Base-by-base conservation (phyloP, 2,113 vertebrate species). In the Todiramphus chloris region DNA sequence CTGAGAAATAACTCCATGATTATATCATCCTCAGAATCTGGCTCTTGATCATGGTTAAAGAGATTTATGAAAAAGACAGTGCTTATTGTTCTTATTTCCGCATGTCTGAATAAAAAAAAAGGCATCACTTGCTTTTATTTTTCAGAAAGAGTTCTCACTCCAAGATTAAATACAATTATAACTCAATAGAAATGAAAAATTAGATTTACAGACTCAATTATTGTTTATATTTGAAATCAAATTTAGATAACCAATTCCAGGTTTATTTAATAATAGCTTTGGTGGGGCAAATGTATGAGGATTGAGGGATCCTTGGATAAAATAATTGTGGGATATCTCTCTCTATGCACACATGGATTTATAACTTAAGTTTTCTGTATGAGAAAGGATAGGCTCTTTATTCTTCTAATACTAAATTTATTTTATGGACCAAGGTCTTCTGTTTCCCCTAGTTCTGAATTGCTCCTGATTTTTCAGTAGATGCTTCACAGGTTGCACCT, bases 141-240 rank as follows among this genome's bases (percentile, higher is more conserved):
- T 91, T 50, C 77, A 66, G 64, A 70, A 35, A 79, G 56, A 80
- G n/a, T 90, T 85, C 81, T 75, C 43, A 67, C 37, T 94, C 74
- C 44, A 78, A 84, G 51, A 96, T 89, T 95, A 86, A 93, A 68
- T 70, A 64, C 77, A 27, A 39, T 21, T 76, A 86, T 68, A 84
- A 51, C 11, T 89, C 63, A 90, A 58, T 48, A 67, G 41, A 94
- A 91, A 95, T 84, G 67, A 64, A 95, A 93, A 83, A 78, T 16
- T 5, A 79, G 21, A 56, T 76, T 92, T 94, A 74, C 17, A 37
- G 55, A 66, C 4, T 80, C n/a, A 77, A n/a, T 62, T 82, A 86
- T 90, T 83, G 9, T 69, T 95, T 86, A 59, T 67, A 88, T 30
- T 43, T 74, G 30, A 50, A 87, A 91, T n/a, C 28, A 94, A 66